A percentile compares a stretch with the other conserved stretches of the same genome.
Conservation (phyloP, 2,888 invertebrate genomes). For the Pristionchus maxplancki region DNA sequence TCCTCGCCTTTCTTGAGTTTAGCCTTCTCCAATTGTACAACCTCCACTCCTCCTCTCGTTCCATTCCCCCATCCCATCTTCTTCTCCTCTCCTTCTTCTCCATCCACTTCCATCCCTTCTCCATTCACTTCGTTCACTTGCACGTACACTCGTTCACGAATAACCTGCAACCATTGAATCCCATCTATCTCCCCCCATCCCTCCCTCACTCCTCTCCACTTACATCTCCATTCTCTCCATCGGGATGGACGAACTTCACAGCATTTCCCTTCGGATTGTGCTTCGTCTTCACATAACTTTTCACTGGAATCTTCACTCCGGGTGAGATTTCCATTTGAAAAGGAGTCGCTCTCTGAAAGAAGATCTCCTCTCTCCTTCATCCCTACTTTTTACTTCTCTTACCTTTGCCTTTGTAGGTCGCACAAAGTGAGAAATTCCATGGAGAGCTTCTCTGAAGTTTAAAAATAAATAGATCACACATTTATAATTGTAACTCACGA, state of each 20-base stretch:
- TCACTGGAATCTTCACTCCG: slow-evolving; percentile 48
- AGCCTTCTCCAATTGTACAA: background rate
- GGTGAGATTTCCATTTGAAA: slow-evolving; percentile 43
- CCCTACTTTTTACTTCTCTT: no score
- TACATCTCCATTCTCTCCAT: slow-evolving; percentile 41
- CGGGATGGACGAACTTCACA: slow-evolving; percentile 51
- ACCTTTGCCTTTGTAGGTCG: slow-evolving; percentile 43
- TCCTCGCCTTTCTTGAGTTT: slow-evolving; percentile 31
- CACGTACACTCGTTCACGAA: slow-evolving; percentile 21
- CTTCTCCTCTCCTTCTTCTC: background rate
- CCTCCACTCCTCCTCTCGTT: background rate
- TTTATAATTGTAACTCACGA: background rate
- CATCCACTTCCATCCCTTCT: slow-evolving; percentile 35
- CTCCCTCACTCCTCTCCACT: background rate
- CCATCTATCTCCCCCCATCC: background rate
- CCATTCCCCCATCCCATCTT: background rate
- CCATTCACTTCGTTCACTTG: slow-evolving; percentile 19
- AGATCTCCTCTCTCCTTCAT: background rate
- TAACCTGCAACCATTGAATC: background rate
- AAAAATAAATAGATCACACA: background rate
- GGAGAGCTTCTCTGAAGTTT: slow-evolving; percentile 18
- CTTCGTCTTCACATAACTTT: slow-evolving; percentile 52
- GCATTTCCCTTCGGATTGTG: slow-evolving; percentile 50
- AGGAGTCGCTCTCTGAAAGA: slow-evolving; percentile 46
- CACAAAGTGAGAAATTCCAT: slow-evolving; percentile 45